These are phyloP conservation scores for Octomys mimax DNA, from an alignment of 2,797 vertebrate species.

Conservation along the genomic window DNA sequence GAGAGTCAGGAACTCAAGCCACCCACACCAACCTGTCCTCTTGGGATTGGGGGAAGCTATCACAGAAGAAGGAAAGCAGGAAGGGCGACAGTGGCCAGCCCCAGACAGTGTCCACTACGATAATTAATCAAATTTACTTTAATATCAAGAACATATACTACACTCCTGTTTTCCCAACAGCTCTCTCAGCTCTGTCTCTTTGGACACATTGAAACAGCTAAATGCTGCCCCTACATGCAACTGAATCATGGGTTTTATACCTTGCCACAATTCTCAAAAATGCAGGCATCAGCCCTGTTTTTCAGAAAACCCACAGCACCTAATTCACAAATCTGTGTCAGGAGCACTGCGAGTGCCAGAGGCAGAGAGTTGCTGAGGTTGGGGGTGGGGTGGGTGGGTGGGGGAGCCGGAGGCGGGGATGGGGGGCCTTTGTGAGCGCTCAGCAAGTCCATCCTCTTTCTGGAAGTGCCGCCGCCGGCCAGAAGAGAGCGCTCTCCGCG, in stretches of 20 bases:
- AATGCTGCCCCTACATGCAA: too few relatives aligned
- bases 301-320: neutral
- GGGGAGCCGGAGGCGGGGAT: accelerated
- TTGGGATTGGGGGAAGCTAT: neutral
- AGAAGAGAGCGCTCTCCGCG: conserved; percentile 49
- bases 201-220: neutral
- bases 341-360: neutral
- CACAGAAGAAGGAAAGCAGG: neutral
- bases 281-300: neutral
- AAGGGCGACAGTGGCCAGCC: neutral
- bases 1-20: neutral
- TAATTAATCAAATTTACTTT: neutral
- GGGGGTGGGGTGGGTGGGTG: accelerated
- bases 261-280: neutral
- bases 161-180: neutral
- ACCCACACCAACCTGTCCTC: neutral
- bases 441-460: accelerated
- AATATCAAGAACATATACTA: neutral
- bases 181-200: neutral
- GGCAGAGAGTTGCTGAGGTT: accelerated
- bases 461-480: neutral
- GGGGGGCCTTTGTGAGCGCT: accelerated
- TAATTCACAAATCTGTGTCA: too few relatives aligned
- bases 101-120: neutral
- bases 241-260: neutral